Conservation (phyloP, 1,140 invertebrate genomes). For the Zaprionus vittiger region DNA sequence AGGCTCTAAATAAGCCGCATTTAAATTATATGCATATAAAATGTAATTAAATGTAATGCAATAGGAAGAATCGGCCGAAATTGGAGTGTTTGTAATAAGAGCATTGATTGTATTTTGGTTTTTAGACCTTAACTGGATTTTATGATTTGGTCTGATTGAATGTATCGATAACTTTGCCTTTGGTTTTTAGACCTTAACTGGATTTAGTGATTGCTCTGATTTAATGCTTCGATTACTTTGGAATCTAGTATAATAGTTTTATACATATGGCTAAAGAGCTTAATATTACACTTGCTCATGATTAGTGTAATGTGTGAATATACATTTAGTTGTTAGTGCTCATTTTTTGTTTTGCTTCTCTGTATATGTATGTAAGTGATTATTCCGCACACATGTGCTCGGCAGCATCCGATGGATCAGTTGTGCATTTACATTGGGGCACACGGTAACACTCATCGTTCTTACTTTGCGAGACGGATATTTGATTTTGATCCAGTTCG, state of each 20-base stretch:
- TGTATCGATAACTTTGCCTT: not conserved
- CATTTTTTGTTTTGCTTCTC: not conserved
- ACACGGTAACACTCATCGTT: constrained; percentile 30
- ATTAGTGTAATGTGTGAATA: not conserved
- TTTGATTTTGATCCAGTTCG: constrained; percentile 25
- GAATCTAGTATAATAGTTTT: not conserved
- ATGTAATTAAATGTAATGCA: too few species aligned
- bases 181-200: not conserved
- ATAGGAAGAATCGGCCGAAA: too few species aligned
- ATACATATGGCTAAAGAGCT: not conserved
- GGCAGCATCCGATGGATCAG: not conserved
- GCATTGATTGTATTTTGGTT: too few species aligned
- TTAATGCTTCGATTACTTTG: not conserved
- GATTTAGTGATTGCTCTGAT: not conserved
- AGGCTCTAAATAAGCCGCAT: too few species aligned
- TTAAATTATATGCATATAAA: too few species aligned
- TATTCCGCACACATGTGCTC: constrained; percentile 33
- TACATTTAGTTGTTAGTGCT: not conserved
- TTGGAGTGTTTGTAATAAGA: too few species aligned
- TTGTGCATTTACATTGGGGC: constrained; percentile 21
- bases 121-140: not conserved
- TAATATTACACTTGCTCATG: not conserved
- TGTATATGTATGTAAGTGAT: not conserved
- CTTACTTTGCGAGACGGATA: constrained; percentile 32
- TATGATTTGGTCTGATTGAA: not conserved